Evolutionary conservation across 2,113 vertebrate species (phyloP), one percentile per base, ranked within the genome.

Genomic region (Stictonetta naevosa): DNA sequence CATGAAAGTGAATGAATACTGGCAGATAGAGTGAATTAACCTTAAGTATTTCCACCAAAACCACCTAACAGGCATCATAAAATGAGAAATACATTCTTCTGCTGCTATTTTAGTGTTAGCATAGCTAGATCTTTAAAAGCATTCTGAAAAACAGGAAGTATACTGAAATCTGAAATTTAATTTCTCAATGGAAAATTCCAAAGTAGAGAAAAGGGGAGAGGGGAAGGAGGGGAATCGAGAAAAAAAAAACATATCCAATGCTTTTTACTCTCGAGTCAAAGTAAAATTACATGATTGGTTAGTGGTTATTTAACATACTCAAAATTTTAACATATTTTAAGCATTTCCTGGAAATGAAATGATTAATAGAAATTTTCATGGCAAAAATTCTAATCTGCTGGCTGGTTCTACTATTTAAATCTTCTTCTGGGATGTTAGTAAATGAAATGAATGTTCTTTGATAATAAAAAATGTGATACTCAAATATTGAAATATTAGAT

Each of bases 211-310:
- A 56, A 34, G 11, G 31, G 46, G 48, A 19, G 8, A 5, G 4
- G 6, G 11, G 13, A 3, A 4, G 11, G 8, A 18, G 11, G 3
- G 15, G 7, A 11, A 63, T 33, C 3, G 3, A 31, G 28, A 21
- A 16, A 46, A 17, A 42, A 48, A 59, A 34, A 44, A 17, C 4
- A 34, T 33, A 17, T 6, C 11, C 23, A 17, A 6, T 52, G 25
- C 31, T 4, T 76, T 86, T 82, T 55, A 33, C 13, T 83, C 66
- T 33, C 8, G 22, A 62, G 58, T 66, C 23, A 77, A 66, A 72
- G 59, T 64, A 17, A 59, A 46, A 34, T 60, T 52, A 10, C 4
- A 4, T 44, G 9, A 22, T 58, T 34, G 33, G 16, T 53, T 71
- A 40, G 20, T 53, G 64, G 20, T 42, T 75, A 53, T 28, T n/a